phyloP scores from a whole-genome alignment of 2,113 vertebrate genomes.

The Kryptolebias marmoratus region DNA sequence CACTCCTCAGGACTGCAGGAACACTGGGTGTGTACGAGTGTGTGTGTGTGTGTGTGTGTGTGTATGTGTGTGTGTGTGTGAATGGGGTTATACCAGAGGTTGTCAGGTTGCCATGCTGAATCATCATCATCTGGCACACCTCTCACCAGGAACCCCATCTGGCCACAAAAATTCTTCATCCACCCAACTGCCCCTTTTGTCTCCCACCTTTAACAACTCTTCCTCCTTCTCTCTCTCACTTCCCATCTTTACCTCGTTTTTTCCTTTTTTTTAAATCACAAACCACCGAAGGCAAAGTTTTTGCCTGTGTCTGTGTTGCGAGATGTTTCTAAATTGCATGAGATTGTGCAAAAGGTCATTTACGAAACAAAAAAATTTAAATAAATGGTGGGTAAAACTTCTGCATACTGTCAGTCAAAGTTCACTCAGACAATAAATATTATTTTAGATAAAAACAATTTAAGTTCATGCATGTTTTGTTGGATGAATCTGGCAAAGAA shows the following conservation, averaged over 20 bases:
- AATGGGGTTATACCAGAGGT: conserved; percentile 41
- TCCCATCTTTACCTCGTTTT: no score
- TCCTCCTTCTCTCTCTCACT: background rate
- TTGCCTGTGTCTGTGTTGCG: no score
- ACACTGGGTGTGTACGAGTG: background rate
- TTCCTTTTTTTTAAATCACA: background rate
- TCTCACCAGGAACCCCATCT: conserved; percentile 44
- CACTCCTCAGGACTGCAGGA: conserved; percentile 7
- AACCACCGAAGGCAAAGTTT: no score
- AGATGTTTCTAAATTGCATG: no score
- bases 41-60: conserved; percentile 1
- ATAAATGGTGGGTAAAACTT: no score
- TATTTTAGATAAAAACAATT: no score
- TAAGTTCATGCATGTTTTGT: no score
- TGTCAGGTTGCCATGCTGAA: conserved; percentile 47
- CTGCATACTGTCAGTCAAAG: no score
- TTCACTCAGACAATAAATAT: no score
- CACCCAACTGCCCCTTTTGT: background rate
- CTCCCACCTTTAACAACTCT: background rate
- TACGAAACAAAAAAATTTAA: no score
- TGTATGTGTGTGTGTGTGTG: background rate
- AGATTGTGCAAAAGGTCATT: no score
- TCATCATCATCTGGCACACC: conserved; percentile 52
- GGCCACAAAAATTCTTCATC: conserved; percentile 11
- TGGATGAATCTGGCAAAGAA: no score